Percentiles rank a stretch among this genome's conserved stretches.
phyloP scores from a whole-genome alignment of 2,113 vertebrate species.

The Sturnira hondurensis region DNA sequence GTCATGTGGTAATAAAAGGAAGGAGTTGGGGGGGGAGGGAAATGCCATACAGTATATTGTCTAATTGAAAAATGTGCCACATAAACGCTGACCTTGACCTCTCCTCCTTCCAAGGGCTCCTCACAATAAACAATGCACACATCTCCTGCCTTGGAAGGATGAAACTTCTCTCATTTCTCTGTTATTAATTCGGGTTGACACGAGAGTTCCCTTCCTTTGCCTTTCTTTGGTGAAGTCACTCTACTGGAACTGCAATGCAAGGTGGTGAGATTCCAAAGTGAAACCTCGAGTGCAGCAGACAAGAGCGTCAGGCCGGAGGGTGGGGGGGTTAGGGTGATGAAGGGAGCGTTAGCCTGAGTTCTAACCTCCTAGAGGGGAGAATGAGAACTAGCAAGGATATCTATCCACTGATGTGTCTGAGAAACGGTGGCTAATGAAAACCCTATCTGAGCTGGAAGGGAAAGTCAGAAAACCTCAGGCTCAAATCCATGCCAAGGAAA shows the following conservation, averaged over 20 bases:
- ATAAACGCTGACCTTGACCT: conserved; percentile 76
- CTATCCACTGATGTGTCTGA: not conserved
- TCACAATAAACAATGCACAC: conserved; percentile 72
- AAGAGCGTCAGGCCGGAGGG: not conserved
- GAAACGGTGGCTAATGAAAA: not conserved
- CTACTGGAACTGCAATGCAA: not conserved
- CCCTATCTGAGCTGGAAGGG: not conserved
- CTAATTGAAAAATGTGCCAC: conserved; percentile 80
- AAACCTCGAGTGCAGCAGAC: not conserved
- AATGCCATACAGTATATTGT: conserved; percentile 79
- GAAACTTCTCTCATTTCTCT: conserved; percentile 4
- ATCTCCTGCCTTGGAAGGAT: conserved; percentile 69
- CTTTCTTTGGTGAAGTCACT: conserved; percentile 20
- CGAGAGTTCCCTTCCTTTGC: conserved; percentile 25
- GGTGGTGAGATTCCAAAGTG: not conserved
- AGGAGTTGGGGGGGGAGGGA: conserved; percentile 73
- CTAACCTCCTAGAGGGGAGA: not conserved
- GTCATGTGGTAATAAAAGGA: conserved; percentile 83
- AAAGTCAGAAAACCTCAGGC: not conserved
- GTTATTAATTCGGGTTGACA: conserved; percentile 37
- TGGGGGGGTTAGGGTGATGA: not conserved
- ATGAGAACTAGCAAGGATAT: not conserved
- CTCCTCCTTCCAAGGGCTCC: conserved; percentile 71
- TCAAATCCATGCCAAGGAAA: not conserved
- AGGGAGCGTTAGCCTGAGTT: not conserved